These are phyloP conservation scores for Gonioctena quinquepunctata DNA, from an alignment of 1,140 invertebrate species.

Conservation along the genomic window DNA sequence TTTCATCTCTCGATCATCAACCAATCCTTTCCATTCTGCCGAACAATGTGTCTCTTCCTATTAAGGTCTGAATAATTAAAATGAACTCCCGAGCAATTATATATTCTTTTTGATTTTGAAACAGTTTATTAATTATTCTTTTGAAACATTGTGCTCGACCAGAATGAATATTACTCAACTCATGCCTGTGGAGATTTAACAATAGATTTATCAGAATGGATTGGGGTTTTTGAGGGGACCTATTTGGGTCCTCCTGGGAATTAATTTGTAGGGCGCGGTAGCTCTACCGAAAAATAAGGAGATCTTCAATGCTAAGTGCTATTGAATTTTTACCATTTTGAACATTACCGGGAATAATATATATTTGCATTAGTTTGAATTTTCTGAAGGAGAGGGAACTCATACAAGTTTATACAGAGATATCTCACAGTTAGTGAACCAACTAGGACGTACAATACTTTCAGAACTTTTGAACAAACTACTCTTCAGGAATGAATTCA, in stretches of 20 bases:
- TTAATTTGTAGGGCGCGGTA: background rate
- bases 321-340: no score
- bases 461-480: no score
- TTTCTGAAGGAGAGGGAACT: no score
- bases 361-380: no score
- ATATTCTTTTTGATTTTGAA: constrained; percentile 28
- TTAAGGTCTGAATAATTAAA: constrained; percentile 10
- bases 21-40: background rate
- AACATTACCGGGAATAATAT: no score
- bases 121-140: constrained; percentile 30
- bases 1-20: background rate
- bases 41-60: background rate
- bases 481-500: no score
- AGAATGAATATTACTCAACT: background rate
- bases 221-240: constrained; percentile 5
- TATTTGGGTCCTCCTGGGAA: constrained; percentile 13
- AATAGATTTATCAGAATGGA: constrained; percentile 8
- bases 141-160: constrained; percentile 3
- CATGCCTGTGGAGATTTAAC: background rate
- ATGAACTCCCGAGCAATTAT: constrained; percentile 16
- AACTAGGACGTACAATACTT: no score
- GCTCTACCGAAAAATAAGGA: no score
- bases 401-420: no score
- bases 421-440: no score
- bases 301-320: no score